Conservation (phyloP, 2,888 invertebrate species). For the Patella depressa region DNA sequence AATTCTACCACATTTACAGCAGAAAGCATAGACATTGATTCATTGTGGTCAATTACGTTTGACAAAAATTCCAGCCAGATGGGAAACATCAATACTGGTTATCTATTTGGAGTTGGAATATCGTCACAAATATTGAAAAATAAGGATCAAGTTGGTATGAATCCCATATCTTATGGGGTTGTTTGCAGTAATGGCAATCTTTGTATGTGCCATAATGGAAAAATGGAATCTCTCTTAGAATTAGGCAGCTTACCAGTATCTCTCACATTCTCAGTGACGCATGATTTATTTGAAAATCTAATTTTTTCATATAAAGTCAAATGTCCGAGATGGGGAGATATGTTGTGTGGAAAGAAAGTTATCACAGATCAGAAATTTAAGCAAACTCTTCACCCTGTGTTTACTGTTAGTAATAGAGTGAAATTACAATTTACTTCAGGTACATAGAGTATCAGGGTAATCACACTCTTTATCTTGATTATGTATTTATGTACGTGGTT, state of each 20-base stretch:
- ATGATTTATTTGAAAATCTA: constrained; percentile 51
- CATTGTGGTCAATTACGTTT: constrained; percentile 63
- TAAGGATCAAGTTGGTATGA: constrained; percentile 65
- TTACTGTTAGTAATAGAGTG: constrained; percentile 67
- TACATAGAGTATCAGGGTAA: neutral
- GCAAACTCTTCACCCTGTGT: constrained; percentile 57
- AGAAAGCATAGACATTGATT: constrained; percentile 48
- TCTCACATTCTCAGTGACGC: constrained; percentile 54
- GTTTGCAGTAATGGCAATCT: constrained; percentile 59
- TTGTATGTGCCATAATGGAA: constrained; percentile 53
- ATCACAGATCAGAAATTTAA: constrained; percentile 46
- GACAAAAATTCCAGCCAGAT: constrained; percentile 61
- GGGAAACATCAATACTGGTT: constrained; percentile 59
- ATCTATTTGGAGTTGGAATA: constrained; percentile 67
- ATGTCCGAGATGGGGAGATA: constrained; percentile 53
- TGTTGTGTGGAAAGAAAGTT: constrained; percentile 57
- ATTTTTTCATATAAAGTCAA: constrained; percentile 59
- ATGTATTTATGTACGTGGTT: neutral
- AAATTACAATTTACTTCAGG: constrained; percentile 62
- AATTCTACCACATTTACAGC: constrained; percentile 67
- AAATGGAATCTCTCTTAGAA: constrained; percentile 54
- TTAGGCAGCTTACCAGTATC: constrained; percentile 60
- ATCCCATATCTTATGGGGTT: constrained; percentile 56
- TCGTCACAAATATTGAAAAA: constrained; percentile 52
- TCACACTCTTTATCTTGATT: neutral